Conservation (phyloP, 1,140 invertebrate species). For the Ruditapes philippinarum region DNA sequence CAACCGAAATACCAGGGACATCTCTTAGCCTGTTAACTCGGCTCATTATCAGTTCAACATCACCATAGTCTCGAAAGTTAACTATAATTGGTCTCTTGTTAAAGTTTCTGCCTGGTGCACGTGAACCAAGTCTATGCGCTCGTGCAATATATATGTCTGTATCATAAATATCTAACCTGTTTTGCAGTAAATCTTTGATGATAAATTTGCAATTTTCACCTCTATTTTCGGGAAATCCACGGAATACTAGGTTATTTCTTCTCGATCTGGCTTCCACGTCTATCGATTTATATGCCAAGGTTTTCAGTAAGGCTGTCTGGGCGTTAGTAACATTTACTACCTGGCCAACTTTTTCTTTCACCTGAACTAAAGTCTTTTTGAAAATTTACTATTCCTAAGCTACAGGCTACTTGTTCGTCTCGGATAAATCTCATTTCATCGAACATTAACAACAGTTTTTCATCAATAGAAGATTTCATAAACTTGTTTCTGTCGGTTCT, state of each 20-base stretch:
- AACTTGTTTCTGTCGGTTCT: conserved; percentile 22
- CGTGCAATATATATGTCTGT: not conserved
- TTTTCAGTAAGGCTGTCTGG: not conserved
- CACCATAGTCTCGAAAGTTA: conserved; percentile 23
- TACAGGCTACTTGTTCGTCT: conserved; percentile 7
- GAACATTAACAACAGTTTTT: conserved; percentile 1
- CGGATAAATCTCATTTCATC: conserved; percentile 41
- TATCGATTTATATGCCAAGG: conserved; percentile 24
- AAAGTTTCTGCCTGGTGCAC: not conserved
- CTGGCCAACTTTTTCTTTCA: not conserved
- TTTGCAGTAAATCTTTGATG: not conserved
- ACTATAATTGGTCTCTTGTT: conserved; percentile 32
- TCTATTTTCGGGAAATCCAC: conserved; percentile 23
- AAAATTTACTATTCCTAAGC: not conserved
- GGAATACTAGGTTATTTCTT: conserved; percentile 25
- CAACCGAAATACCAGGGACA: not conserved
- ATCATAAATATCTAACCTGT: not conserved
- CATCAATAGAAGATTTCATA: not conserved
- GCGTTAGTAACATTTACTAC: not conserved
- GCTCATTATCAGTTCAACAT: conserved; percentile 13
- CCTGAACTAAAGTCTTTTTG: not conserved
- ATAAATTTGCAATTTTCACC: conserved; percentile 21
- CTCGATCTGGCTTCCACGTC: conserved; percentile 14
- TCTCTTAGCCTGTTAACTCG: not conserved
- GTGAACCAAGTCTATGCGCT: not conserved